A percentile compares a stretch with the other conserved stretches of the same genome.
Evolutionary conservation across 2,888 invertebrate species (phyloP).

Genomic region (Dicyrtoma fusca): DNA sequence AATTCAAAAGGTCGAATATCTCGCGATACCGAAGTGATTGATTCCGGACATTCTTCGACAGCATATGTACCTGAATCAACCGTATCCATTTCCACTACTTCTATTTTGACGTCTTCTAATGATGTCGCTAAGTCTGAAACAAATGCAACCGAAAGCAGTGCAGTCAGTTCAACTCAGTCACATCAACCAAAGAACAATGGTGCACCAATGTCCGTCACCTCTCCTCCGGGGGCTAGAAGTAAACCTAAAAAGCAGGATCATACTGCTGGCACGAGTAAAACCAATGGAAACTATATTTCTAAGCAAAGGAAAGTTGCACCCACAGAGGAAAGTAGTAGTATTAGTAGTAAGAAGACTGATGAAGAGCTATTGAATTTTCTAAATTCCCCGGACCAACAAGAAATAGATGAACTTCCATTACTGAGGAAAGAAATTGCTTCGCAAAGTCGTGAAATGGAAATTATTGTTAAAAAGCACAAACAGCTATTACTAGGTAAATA

Average conservation of each 20-base stretch:
- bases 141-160: no score
- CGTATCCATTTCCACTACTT: no score
- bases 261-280: conserved; percentile 3
- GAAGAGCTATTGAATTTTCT: conserved; percentile 53
- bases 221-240: background rate
- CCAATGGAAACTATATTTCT: background rate
- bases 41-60: no score
- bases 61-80: no score
- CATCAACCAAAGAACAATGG: background rate
- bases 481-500: conserved; percentile 51
- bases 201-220: background rate
- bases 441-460: conserved; percentile 51
- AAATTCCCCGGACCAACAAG: conserved; percentile 44
- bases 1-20: no score
- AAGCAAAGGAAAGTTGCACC: background rate
- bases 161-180: background rate
- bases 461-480: conserved; percentile 51
- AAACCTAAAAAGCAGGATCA: conserved; percentile 6
- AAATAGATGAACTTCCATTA: conserved; percentile 50
- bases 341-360: conserved; percentile 41
- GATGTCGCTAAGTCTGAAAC: no score
- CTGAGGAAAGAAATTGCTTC: conserved; percentile 51
- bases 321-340: background rate
- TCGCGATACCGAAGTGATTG: no score
- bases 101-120: no score